Evolutionary conservation across 2,797 vertebrate species (phyloP), one percentile per base, ranked within the genome.

Genomic region (Psittacula derbiana): DNA sequence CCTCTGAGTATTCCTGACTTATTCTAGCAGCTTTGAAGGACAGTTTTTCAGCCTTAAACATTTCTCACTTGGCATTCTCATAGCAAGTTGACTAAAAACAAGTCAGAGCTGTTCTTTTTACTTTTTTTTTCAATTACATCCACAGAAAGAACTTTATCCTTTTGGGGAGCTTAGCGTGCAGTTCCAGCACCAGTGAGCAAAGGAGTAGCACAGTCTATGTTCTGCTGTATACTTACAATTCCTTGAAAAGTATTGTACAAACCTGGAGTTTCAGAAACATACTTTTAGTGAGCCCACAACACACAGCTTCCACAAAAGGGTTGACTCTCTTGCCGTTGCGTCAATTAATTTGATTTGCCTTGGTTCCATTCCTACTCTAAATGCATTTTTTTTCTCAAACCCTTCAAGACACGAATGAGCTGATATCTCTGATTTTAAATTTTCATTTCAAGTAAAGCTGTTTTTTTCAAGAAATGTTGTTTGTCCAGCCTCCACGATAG

Each of bases 181-280:
- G 86, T 92, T 94, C 94, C 90, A 86, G 69, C 11, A 33, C 90
- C 69, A 38, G 38, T 61, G 64, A 96, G 75, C 88, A 85, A 50
- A 84, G 57, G 80, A 94, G 80, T 58, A 64, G 82, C 57, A 74
- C 67, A 79, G 57, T 90, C 67, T 95, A 19, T 88, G 61, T 65
- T 94, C 70, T 88, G 28, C 58, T 86, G 24, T 74, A 57, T 88
- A 64, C 88, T 90, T 82, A 58, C 58, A 88, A 58, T 94, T 94
- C 52, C 44, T 88, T 96, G 46, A 15, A 81, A 85, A 66, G 41
- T 78, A 43, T 44, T 94, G 27, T 84, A 60, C 66, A 25, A 58
- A 28, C 50, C 64, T 90, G 16, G 17, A 75, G 31, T 73, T 72
- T 82, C 52, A 41, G 36, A 50, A 67, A 27, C 40, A 43, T 65